phyloP scores from a whole-genome alignment of 2,113 vertebrate genomes.

The Neolamprologus toae region DNA sequence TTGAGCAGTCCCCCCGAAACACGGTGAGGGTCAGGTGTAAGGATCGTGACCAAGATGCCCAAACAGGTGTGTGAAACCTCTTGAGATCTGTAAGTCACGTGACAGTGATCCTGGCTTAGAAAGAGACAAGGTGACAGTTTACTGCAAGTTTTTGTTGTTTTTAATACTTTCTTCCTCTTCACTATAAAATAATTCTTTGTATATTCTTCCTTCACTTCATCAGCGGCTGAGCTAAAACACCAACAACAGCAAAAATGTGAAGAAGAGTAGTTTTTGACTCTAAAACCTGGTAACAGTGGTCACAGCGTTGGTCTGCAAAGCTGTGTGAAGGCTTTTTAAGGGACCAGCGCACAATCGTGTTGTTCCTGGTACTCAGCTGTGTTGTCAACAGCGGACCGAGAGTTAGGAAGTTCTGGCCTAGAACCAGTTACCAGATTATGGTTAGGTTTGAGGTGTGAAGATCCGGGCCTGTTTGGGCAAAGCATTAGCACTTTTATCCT shows the following conservation, averaged over 20 bases:
- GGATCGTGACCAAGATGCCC: neutral
- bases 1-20: neutral
- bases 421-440: neutral
- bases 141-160: neutral
- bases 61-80: neutral
- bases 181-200: neutral
- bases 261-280: neutral
- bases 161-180: neutral
- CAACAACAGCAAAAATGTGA: neutral
- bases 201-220: neutral
- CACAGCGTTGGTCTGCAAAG: neutral
- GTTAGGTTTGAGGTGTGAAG: neutral
- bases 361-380: neutral
- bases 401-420: neutral
- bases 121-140: neutral
- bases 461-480: neutral
- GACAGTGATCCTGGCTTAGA: neutral
- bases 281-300: neutral
- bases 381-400: neutral
- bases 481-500: neutral
- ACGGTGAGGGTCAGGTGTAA: neutral
- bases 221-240: neutral
- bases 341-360: neutral
- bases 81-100: neutral
- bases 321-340: neutral